These are phyloP conservation scores for Carcina quercana DNA, from an alignment of 2,888 invertebrate species.

Conservation along the genomic window DNA sequence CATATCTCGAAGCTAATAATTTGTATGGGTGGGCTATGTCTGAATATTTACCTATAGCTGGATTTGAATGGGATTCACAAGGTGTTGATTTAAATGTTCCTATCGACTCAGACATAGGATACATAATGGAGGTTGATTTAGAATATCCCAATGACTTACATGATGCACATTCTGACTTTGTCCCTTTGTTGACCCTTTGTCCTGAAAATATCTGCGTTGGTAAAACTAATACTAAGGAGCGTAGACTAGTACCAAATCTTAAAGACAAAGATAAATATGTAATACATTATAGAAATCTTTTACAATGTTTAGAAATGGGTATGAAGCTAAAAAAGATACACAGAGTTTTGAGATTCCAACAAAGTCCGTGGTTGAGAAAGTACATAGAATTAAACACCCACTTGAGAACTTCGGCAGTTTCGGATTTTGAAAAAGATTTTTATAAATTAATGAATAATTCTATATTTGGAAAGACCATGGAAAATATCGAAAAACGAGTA, in stretches of 20 bases:
- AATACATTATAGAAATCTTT: constrained; percentile 22
- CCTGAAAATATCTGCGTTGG: too few species aligned
- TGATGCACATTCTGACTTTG: constrained; percentile 22
- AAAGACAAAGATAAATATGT: constrained; percentile 17
- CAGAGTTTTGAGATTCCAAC: constrained; percentile 27
- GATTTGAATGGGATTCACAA: not conserved
- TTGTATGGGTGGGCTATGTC: constrained; percentile 1
- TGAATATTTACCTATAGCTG: not conserved
- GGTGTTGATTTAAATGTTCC: constrained; percentile 12
- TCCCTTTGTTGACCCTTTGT: constrained; percentile 21
- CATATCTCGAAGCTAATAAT: not conserved
- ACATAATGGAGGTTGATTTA: constrained; percentile 28
- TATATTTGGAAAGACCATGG: constrained; percentile 40
- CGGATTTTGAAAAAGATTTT: constrained; percentile 39
- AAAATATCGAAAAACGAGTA: constrained; percentile 29
- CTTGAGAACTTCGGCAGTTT: constrained; percentile 23
- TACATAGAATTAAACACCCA: constrained; percentile 43
- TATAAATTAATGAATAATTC: constrained; percentile 45
- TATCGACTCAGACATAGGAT: constrained; percentile 13
- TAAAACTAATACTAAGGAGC: too few species aligned
- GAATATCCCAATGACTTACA: constrained; percentile 23
- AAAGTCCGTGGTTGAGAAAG: constrained; percentile 33
- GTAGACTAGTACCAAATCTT: constrained; percentile 18
- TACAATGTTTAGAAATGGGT: constrained; percentile 20
- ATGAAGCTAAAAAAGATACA: constrained; percentile 17